These are phyloP conservation scores for Darwinula stevensoni DNA, from an alignment of 2,888 invertebrate genomes.

Conservation along the genomic window DNA sequence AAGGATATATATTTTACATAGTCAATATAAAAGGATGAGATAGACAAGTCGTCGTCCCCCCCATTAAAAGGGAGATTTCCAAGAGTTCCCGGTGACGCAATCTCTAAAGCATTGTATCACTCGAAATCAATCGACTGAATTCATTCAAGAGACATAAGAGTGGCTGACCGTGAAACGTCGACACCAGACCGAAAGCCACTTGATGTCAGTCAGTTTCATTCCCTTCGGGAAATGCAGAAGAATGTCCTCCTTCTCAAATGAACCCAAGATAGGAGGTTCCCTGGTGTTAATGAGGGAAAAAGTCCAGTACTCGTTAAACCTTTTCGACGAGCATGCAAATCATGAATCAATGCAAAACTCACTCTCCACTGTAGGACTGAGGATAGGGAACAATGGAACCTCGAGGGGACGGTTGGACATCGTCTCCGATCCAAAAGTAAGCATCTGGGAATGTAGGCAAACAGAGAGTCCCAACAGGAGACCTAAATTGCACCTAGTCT, in stretches of 20 bases:
- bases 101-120: no score
- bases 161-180: conserved; percentile 50
- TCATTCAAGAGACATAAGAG: not conserved
- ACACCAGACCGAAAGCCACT: conserved; percentile 79
- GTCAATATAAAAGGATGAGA: no score
- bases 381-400: conserved; percentile 62
- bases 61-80: no score
- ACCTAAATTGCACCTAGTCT: no score
- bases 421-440: conserved; percentile 68
- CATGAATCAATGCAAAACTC: conserved; percentile 15
- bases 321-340: not conserved
- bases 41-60: no score
- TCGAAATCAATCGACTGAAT: no score
- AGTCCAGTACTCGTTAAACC: not conserved
- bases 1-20: no score
- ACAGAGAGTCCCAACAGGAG: no score
- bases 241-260: conserved; percentile 45
- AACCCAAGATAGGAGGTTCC: conserved; percentile 42
- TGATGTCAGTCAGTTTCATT: conserved; percentile 53
- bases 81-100: no score
- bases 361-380: conserved; percentile 50
- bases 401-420: conserved; percentile 43
- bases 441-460: conserved; percentile 33
- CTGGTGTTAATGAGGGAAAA: not conserved
- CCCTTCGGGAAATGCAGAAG: conserved; percentile 52